phyloP scores from a whole-genome alignment of 2,113 vertebrate genomes.

The Hipposideros armiger region DNA sequence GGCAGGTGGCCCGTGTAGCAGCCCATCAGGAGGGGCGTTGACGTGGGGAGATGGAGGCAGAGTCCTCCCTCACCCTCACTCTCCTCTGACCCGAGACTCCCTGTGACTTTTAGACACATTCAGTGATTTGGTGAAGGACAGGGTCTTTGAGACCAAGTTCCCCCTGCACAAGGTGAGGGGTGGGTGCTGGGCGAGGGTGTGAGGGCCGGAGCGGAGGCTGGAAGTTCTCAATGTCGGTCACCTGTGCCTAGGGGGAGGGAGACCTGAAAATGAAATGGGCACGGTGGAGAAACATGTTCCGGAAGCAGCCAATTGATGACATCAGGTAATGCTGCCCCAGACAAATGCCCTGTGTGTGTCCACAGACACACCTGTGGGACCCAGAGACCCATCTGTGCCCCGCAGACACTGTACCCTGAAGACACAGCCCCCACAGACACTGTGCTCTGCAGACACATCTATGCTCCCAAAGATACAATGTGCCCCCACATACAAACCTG shows the following conservation, averaged over 20 bases:
- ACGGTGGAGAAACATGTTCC: conserved; percentile 87
- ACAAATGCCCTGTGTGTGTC: neutral
- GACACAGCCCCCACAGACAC: neutral
- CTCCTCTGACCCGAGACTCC: neutral
- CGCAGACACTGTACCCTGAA: too few species aligned
- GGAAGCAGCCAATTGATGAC: conserved; percentile 84
- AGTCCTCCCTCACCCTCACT: too few species aligned
- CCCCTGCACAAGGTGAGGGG: conserved; percentile 92
- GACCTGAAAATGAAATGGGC: conserved; percentile 88
- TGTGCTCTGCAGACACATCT: neutral
- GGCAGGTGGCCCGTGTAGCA: neutral
- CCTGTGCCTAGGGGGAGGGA: conserved; percentile 81
- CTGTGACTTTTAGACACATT: conserved; percentile 87
- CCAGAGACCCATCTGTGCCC: neutral
- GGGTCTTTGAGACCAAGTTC: conserved; percentile 92
- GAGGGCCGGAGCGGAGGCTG: fast-evolving
- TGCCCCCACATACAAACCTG: too few species aligned
- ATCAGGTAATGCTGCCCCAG: conserved; percentile 88
- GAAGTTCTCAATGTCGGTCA: neutral
- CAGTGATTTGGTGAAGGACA: conserved; percentile 83
- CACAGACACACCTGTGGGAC: neutral
- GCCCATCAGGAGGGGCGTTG: neutral
- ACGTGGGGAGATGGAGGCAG: fast-evolving
- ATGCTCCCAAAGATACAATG: neutral
- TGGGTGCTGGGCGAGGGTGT: neutral